phyloP scores from a whole-genome alignment of 2,113 vertebrate species.

The Corynorhinus townsendii region DNA sequence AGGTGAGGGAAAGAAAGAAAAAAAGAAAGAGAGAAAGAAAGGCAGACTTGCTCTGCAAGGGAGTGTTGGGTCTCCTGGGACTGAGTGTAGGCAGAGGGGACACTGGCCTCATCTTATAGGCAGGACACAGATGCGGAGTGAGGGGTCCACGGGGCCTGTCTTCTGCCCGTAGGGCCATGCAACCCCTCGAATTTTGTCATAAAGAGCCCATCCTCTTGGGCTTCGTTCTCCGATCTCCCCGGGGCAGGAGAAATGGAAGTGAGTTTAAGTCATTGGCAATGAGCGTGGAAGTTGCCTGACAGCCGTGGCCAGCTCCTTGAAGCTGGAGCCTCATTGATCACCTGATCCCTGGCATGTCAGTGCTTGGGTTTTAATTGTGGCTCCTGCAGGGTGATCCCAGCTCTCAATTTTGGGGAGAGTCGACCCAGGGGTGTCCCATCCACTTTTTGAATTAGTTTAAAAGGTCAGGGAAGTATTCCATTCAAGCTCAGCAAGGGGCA shows the following conservation, averaged over 20 bases:
- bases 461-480: neutral
- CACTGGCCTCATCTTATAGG: rapidly evolving
- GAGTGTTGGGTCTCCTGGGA: neutral
- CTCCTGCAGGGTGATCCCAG: neutral
- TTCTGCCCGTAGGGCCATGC: rapidly evolving
- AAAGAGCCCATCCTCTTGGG: neutral
- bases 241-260: neutral
- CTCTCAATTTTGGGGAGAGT: neutral
- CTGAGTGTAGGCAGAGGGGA: rapidly evolving
- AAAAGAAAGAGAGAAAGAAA: no score
- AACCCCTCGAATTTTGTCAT: rapidly evolving
- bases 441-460: neutral
- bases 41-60: rapidly evolving
- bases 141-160: neutral
- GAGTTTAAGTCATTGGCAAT: neutral
- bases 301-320: neutral
- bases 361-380: neutral
- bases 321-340: neutral
- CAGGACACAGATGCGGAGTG: no score
- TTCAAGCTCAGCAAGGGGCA: neutral
- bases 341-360: neutral
- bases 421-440: neutral
- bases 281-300: no score
- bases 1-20: no score
- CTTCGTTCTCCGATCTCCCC: rapidly evolving